A percentile compares a stretch with the other conserved stretches of the same genome.
phyloP scores from a whole-genome alignment of 1,140 invertebrate species.

The Coelopa frigida region DNA sequence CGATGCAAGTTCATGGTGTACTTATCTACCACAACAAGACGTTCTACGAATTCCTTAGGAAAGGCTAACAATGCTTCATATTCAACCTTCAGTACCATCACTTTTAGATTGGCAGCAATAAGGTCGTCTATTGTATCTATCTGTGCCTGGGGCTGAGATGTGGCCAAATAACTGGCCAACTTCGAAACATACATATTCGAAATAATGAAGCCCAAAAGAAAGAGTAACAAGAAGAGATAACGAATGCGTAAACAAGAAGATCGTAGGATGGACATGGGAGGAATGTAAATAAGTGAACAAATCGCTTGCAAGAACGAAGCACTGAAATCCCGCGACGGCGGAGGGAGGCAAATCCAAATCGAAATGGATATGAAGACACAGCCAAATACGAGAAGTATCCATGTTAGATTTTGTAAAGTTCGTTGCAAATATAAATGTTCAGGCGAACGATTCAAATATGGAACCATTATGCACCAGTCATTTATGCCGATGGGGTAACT shows the following conservation, averaged over 20 bases:
- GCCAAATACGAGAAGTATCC: slow-evolving; percentile 20
- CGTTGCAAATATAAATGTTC: slow-evolving; percentile 24
- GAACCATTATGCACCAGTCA: slow-evolving; percentile 38
- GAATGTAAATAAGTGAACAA: slow-evolving; percentile 22
- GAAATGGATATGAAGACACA: slow-evolving; percentile 23
- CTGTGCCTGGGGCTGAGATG: slow-evolving; percentile 16
- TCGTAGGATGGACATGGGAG: slow-evolving; percentile 17
- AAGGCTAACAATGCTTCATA: not conserved
- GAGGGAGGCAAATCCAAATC: slow-evolving; percentile 29
- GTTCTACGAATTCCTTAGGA: slow-evolving; percentile 4
- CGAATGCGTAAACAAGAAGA: slow-evolving; percentile 23
- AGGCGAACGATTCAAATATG: slow-evolving; percentile 23
- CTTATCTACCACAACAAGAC: not conserved
- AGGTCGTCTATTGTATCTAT: slow-evolving; percentile 9
- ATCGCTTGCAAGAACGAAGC: slow-evolving; percentile 28
- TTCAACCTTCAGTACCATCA: slow-evolving; percentile 13
- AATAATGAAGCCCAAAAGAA: slow-evolving; percentile 23
- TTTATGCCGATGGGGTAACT: slow-evolving; percentile 39
- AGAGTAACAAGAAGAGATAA: slow-evolving; percentile 22
- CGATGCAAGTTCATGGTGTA: slow-evolving; percentile 16
- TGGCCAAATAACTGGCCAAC: slow-evolving; percentile 33
- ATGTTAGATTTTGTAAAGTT: slow-evolving; percentile 21
- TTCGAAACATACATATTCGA: slow-evolving; percentile 36
- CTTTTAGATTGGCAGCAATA: slow-evolving; percentile 1
- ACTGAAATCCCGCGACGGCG: slow-evolving; percentile 22